phyloP scores from a whole-genome alignment of 1,140 invertebrate genomes.

The Pseudoatta argentina region DNA sequence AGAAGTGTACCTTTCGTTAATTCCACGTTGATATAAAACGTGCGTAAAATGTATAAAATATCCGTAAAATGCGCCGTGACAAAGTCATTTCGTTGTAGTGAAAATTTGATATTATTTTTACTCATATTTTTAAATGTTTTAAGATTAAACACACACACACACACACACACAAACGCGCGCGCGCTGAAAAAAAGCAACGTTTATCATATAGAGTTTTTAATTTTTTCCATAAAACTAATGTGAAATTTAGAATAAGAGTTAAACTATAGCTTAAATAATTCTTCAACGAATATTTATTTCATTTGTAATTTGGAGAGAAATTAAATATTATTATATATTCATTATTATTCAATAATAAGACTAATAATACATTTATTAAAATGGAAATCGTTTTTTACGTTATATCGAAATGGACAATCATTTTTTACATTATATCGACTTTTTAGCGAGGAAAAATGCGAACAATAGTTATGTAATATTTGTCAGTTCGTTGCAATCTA shows the following conservation, averaged over 20 bases:
- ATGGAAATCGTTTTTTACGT: not conserved
- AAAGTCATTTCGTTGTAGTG: not conserved
- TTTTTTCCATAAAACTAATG: not conserved
- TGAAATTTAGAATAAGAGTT: not conserved
- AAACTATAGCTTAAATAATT: not conserved
- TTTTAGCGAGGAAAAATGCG: not conserved
- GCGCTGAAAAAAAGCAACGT: not conserved
- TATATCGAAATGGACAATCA: not conserved
- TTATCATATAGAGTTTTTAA: not conserved
- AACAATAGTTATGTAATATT: slow-evolving; percentile 23
- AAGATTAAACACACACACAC: not conserved
- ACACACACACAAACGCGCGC: too few relatives aligned
- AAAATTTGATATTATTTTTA: not conserved
- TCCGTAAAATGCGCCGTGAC: not conserved
- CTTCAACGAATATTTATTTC: not conserved
- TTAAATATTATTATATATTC: not conserved
- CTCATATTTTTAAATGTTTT: not conserved
- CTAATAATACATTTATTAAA: not conserved
- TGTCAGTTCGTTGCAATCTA: slow-evolving; percentile 25
- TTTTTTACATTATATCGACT: not conserved
- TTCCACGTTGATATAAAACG: not conserved
- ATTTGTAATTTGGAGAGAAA: not conserved
- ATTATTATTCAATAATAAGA: not conserved
- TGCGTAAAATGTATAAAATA: not conserved
- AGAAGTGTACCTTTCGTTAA: not conserved